Percentiles rank a stretch among this genome's conserved stretches.
Conservation (phyloP, 2,888 invertebrate species). For the Euphydryas editha region DNA sequence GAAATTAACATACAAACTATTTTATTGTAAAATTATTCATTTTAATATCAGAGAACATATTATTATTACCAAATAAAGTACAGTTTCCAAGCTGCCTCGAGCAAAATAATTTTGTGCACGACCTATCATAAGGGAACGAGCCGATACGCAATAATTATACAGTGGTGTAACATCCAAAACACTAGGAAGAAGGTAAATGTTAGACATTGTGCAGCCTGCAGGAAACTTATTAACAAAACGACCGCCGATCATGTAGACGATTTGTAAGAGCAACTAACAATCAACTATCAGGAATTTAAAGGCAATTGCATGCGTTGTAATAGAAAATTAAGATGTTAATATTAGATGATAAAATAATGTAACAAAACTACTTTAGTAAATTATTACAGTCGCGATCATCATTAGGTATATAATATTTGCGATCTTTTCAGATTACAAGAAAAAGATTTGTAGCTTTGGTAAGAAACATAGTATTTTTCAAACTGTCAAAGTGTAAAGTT, state of each 20-base stretch:
- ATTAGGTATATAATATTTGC: no score
- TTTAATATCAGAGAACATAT: slow-evolving; percentile 10
- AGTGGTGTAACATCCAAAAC: slow-evolving; percentile 30
- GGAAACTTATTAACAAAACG: slow-evolving; percentile 24
- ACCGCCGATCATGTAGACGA: slow-evolving; percentile 8
- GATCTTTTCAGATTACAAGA: no score
- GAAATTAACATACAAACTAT: not conserved
- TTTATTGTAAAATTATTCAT: not conserved
- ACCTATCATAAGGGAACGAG: slow-evolving; percentile 25
- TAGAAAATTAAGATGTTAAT: not conserved
- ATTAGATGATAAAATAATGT: not conserved
- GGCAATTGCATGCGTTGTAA: slow-evolving; percentile 5
- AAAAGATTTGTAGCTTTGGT: no score
- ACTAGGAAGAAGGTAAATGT: slow-evolving; percentile 27
- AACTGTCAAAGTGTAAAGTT: no score
- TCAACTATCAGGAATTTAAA: slow-evolving; percentile 21
- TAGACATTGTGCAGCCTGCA: slow-evolving; percentile 25
- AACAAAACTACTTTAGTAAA: no score
- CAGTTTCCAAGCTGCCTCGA: slow-evolving; percentile 24
- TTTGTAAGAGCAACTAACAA: slow-evolving; percentile 7
- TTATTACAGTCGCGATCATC: no score
- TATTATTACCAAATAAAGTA: slow-evolving; percentile 13
- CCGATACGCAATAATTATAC: slow-evolving; percentile 41
- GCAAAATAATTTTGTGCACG: slow-evolving; percentile 32
- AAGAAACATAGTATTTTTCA: no score